Percentiles rank a stretch among this genome's conserved stretches.
phyloP scores from a whole-genome alignment of 2,888 invertebrate genomes.

The Cataglyphis rosenhaueri region DNA sequence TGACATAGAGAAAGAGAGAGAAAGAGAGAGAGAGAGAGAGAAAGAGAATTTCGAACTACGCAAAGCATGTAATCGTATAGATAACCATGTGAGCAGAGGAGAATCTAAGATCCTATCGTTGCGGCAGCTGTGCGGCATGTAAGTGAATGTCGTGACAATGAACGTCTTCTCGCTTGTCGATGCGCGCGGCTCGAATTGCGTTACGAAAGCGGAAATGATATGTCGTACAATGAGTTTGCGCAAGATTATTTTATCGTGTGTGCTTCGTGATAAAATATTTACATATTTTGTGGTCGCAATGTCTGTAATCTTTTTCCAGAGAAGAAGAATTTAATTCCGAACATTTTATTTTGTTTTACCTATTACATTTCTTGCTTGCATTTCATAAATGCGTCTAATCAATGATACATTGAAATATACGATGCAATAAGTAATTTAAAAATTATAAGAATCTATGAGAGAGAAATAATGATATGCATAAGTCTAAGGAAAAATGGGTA shows the following conservation, averaged over 20 bases:
- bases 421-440: too few relatives aligned
- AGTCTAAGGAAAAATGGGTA: not conserved
- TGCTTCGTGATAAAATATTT: not conserved
- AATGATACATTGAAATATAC: not conserved
- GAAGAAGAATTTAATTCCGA: too few relatives aligned
- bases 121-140: conserved; percentile 64
- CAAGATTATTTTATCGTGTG: conserved; percentile 29
- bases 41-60: conserved; percentile 64
- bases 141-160: conserved; percentile 64
- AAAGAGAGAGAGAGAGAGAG: conserved; percentile 21
- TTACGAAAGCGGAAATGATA: conserved; percentile 18
- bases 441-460: not conserved
- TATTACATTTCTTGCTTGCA: not conserved
- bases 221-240: not conserved
- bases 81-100: conserved; percentile 43
- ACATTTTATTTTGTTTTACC: not conserved
- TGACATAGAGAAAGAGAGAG: conserved; percentile 5
- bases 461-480: not conserved
- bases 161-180: conserved; percentile 28
- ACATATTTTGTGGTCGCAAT: not conserved
- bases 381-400: not conserved
- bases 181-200: conserved; percentile 13
- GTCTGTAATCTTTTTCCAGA: not conserved
- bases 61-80: conserved; percentile 66
- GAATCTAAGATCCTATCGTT: conserved; percentile 68